Base-by-base conservation (phyloP, 2,888 invertebrate species). In the Oeneis ivallda region DNA sequence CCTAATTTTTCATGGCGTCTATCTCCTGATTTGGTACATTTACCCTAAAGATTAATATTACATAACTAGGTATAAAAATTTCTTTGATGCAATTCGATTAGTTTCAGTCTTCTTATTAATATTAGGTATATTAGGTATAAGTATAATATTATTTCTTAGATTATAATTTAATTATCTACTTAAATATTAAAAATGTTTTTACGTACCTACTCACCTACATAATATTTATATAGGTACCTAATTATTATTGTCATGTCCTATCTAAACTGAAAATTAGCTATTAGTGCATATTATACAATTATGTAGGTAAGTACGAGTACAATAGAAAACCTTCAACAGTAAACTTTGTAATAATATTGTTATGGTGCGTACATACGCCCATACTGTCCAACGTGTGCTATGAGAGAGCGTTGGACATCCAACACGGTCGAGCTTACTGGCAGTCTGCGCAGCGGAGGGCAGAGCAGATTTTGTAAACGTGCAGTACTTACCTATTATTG, bases 51-150 rank as follows among this genome's bases (percentile, higher is more conserved):
- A 34, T 34, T 34, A 37, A 37, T 15, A 34, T 34, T 4, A 13
- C 11, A 8, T 52, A 11, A n/a, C 5, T 32, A 32, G 8, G 15
- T 26, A 34, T 13, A 50, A 53, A 53, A 56, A 56, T 39, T 39
- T 49, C 47, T 49, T 60, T 60, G 45, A 37, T 60, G 15, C 8
- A 62, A 72, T 72, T 71, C 58, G 53, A 59, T 68, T 54, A 50
- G 45, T 64, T 61, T 62, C 62, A 62, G 62, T 62, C 62, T 62
- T 62, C n/a, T 17, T 34, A 47, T 34, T n/a, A 32, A 37, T 19
- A 49, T 7, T 17, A n/a, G n/a, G n/a, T 2, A 52, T n/a, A 15
- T 43, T 43, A 13, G n/a, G 43, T 13, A n/a, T 1, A n/a, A n/a
- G n/a, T 26, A 26, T 26, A 4, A 15, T 34, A 1, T 53, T 58